Percentiles rank a stretch among this genome's conserved stretches.
These are phyloP conservation scores for Rana temporaria DNA, from an alignment of 2,113 vertebrate genomes.

Conservation along the genomic window DNA sequence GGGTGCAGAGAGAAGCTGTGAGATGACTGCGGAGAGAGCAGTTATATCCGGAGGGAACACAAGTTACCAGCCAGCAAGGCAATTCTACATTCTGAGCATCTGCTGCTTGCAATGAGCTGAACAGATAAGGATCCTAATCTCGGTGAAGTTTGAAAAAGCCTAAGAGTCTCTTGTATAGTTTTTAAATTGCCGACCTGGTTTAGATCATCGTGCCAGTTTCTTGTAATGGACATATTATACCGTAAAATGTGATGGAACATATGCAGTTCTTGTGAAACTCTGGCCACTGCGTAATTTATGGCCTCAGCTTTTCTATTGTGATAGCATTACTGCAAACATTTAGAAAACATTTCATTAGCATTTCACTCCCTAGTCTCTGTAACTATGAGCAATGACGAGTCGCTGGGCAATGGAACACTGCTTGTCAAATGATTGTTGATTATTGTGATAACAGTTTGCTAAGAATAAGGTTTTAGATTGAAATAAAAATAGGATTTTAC, in stretches of 20 bases:
- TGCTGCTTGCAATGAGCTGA: slow-evolving; percentile 21
- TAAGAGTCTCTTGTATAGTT: neutral
- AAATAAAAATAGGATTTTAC: too few relatives aligned
- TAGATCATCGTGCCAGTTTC: slow-evolving; percentile 20
- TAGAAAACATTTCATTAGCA: too few relatives aligned
- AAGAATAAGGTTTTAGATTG: too few relatives aligned
- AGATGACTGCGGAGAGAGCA: slow-evolving; percentile 43
- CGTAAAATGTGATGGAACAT: neutral
- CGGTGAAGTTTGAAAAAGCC: slow-evolving; percentile 8
- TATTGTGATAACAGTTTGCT: too few relatives aligned
- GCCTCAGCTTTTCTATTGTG: neutral
- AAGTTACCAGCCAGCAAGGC: slow-evolving; percentile 31
- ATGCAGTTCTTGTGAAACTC: neutral
- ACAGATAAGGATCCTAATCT: slow-evolving; percentile 18
- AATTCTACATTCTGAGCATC: slow-evolving; percentile 34
- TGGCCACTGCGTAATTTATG: neutral
- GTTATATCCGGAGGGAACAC: slow-evolving; percentile 29
- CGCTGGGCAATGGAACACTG: too few relatives aligned
- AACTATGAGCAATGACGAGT: too few relatives aligned
- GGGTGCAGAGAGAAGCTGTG: slow-evolving; percentile 40
- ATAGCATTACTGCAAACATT: neutral
- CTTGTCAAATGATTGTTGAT: too few relatives aligned
- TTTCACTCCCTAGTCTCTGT: too few relatives aligned
- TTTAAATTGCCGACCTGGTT: slow-evolving; percentile 13
- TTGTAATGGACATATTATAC: neutral